A percentile compares a stretch with the other conserved stretches of the same genome.
Conservation (phyloP, 1,140 invertebrate species). For the Anadara kagoshimensis region DNA sequence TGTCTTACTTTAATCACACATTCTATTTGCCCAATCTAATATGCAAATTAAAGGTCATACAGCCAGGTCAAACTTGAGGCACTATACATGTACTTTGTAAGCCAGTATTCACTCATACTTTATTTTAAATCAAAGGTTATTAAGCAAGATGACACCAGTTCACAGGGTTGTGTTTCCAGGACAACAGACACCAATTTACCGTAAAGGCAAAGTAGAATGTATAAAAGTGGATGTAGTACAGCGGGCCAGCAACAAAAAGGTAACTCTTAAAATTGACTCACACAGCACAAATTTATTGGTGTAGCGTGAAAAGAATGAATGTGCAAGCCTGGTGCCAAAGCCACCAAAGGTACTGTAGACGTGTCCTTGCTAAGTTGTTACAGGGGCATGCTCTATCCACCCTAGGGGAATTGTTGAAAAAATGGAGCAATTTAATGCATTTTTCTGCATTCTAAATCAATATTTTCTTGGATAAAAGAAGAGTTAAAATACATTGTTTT, state of each 20-base stretch:
- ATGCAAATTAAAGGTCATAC: too few species aligned
- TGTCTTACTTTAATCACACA: too few species aligned
- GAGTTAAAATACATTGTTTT: too few species aligned
- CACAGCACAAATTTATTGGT: background rate
- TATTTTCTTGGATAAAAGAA: background rate
- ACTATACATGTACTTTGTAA: background rate
- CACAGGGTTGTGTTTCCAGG: constrained; percentile 81
- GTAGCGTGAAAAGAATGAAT: background rate
- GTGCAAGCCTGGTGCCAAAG: too few species aligned
- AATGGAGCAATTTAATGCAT: background rate
- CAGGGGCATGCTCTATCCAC: background rate
- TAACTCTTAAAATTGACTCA: constrained; percentile 61
- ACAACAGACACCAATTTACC: constrained; percentile 77
- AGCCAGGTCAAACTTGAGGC: too few species aligned
- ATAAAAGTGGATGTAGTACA: constrained; percentile 86
- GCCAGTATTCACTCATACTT: too few species aligned
- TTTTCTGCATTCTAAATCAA: background rate
- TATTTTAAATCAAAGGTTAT: constrained; percentile 75
- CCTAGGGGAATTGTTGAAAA: too few species aligned
- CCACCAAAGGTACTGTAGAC: too few species aligned
- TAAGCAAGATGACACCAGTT: constrained; percentile 84
- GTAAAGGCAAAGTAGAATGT: constrained; percentile 84
- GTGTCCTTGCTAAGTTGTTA: background rate
- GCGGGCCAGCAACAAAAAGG: constrained; percentile 92
- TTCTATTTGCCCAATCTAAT: too few species aligned